These are phyloP conservation scores for Mystacides longicornis DNA, from an alignment of 2,888 invertebrate species.

Conservation along the genomic window DNA sequence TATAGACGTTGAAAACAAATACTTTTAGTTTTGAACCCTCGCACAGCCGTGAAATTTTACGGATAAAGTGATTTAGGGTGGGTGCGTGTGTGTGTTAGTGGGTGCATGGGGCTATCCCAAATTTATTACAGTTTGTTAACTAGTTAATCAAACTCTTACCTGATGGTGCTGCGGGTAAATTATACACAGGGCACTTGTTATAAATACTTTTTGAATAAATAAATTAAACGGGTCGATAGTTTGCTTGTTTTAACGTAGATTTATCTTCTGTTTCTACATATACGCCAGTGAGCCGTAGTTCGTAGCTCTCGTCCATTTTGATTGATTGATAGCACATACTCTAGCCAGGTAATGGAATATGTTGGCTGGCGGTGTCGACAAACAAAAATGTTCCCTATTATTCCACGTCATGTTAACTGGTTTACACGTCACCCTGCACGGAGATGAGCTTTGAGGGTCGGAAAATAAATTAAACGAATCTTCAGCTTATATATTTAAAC, in stretches of 20 bases:
- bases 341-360: not conserved
- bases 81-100: too few species aligned
- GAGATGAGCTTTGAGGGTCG: conserved; percentile 15
- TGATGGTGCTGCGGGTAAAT: too few species aligned
- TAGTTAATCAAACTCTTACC: not conserved
- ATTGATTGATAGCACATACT: not conserved
- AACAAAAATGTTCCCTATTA: conserved; percentile 11
- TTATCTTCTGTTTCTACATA: not conserved
- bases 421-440: conserved; percentile 9
- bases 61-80: too few species aligned
- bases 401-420: conserved; percentile 11
- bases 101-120: too few species aligned
- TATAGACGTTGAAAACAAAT: too few species aligned
- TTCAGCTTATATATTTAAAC: conserved; percentile 21
- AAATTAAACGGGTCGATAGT: not conserved
- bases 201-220: not conserved
- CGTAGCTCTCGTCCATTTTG: too few species aligned
- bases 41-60: too few species aligned
- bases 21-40: too few species aligned
- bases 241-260: not conserved
- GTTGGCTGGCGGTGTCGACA: not conserved
- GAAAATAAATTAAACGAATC: conserved; percentile 19
- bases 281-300: too few species aligned
- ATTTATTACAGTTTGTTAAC: too few species aligned
- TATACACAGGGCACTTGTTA: too few species aligned